A percentile compares a stretch with the other conserved stretches of the same genome.
Evolutionary conservation across 1,140 invertebrate species (phyloP).

Genomic region (Anoplophora glabripennis): DNA sequence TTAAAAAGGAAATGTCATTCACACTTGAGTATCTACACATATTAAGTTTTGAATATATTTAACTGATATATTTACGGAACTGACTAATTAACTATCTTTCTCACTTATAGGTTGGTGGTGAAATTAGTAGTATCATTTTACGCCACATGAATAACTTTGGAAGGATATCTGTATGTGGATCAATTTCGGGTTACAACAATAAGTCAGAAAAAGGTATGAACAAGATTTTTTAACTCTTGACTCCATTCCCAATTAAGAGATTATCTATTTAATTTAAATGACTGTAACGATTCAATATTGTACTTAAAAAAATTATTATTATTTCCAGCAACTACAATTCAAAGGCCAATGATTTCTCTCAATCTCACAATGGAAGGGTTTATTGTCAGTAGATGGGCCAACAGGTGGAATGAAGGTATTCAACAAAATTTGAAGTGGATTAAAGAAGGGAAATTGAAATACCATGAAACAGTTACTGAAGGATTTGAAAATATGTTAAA

Average conservation of each 20-base stretch:
- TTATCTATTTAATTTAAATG: conserved; percentile 52
- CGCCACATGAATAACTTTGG: conserved; percentile 61
- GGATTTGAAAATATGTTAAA: conserved; percentile 65
- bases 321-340: conserved; percentile 43
- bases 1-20: too few relatives aligned
- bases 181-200: conserved; percentile 61
- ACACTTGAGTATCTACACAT: too few relatives aligned
- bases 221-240: background rate
- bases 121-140: conserved; percentile 61
- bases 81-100: too few relatives aligned
- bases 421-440: conserved; percentile 58
- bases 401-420: conserved; percentile 59
- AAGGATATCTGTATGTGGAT: conserved; percentile 62
- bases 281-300: too few relatives aligned
- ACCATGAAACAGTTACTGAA: conserved; percentile 58
- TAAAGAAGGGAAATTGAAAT: conserved; percentile 59
- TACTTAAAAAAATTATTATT: too few relatives aligned
- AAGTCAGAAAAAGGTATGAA: background rate
- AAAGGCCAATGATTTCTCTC: conserved; percentile 36
- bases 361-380: conserved; percentile 65
- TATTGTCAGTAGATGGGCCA: conserved; percentile 55
- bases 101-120: conserved; percentile 53
- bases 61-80: too few relatives aligned
- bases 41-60: too few relatives aligned
- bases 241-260: conserved; percentile 50